Evolutionary conservation across 2,888 invertebrate species (phyloP), one percentile per base, ranked within the genome.

Genomic region (Drosophila neotestacea): DNA sequence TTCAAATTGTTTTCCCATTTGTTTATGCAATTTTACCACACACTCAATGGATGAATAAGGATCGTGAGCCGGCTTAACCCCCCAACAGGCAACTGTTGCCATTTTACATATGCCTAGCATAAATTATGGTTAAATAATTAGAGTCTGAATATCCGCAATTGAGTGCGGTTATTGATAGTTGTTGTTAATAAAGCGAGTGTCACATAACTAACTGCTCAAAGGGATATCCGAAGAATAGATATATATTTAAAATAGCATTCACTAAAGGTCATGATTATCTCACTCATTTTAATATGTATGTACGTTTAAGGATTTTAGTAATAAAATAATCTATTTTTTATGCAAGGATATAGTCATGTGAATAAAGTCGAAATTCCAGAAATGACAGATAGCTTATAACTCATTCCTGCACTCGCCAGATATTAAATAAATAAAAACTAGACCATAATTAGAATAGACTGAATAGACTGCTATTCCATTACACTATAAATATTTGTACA

Each of bases 1-100:
- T 70, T 77, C 89, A 81, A 85, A 87, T 89, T 84, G 84, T 83
- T 84, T 88, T 83, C 74, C 73, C 82, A 80, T 89, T 87, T 89
- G 88, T 85, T 89, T 84, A 89, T 87, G 87, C 85, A 87, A 85
- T 73, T 81, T 76, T 63, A 78, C 79, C 79, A 61, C 81, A 73
- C 73, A 67, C 67, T 58, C 66, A 71, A 69, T 38, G 34, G 1
- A n/a, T 62, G 48, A 47, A 56, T 1, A 52, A 56, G 60, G 42
- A 61, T 67, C 59, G 63, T 39, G 27, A 32, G 48, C 58, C 58
- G 60, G 52, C 51, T 50, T 46, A 16, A 54, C 46, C n/a, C 39
- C 36, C 22, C 13, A 27, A 1, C 1, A 39, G 47, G 38, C 11
- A 65, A 72, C 69, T 65, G 71, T 70, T 79, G 76, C 76, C 61